Base-by-base conservation (phyloP, 2,113 vertebrate species). In the Sula dactylatra region DNA sequence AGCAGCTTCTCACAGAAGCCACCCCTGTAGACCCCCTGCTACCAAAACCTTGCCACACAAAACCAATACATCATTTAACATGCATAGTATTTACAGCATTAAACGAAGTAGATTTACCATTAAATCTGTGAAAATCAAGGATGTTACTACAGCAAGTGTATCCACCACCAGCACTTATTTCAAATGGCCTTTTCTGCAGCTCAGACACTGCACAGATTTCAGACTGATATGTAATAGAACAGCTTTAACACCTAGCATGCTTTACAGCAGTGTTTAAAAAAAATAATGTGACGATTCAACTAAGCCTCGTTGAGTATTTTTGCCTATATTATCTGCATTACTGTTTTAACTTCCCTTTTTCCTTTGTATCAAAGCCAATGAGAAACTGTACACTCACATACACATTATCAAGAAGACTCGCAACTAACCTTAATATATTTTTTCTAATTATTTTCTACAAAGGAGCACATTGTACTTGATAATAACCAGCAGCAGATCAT, bases 151-250 rank as follows among this genome's bases (percentile, higher is more conserved):
- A 80, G 45, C 62, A 92, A 94, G 56, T 86, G 72, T 88, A 25
- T 85, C 40, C 42, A 45, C 34, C 45, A 85, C 49, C 36, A 92
- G 54, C 32, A 59, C 14, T 55, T 95, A 82, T 49, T 73, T 79
- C 65, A 92, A 91, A 86, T 55, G 76, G 71, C 58, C 70, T 95
- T 94, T 94, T 77, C 70, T 95, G 52, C 71, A 94, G 64, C 71
- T 97, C 92, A 94, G 77, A 73, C 74, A 96, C 17, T 5, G 5
- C 32, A 52, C 64, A 86, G 77, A 82, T 92, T 96, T 78, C 85
- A 94, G 87, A 97, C 87, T 78, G 67, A 97, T 90, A 92, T 67
- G 69, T 88, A 97, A 97, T 40, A 98, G 93, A 89, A 90, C 58
- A 94, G 62, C 55, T 94, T 86, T 88, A 95, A 96, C 77, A 93